Percentiles rank a stretch among this genome's conserved stretches.
Conservation (phyloP, 2,888 invertebrate species). For the Phoenoteleia sp. region DNA sequence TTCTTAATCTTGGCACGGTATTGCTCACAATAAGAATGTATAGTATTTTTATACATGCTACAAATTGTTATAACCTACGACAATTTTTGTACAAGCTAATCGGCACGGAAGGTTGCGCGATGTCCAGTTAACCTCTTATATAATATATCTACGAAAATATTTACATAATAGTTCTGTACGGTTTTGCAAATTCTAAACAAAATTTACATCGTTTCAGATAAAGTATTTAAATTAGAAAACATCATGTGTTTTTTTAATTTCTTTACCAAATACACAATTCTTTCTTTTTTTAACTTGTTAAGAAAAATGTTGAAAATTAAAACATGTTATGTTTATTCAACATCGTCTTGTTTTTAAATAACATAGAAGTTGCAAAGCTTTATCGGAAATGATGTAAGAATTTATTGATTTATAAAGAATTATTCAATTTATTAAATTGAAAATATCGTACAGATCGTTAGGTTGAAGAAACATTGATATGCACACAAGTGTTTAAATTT, state of each 20-base stretch:
- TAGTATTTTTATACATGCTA: conserved; percentile 63
- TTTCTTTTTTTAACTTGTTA: too few species aligned
- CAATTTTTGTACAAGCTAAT: conserved; percentile 75
- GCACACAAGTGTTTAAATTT: conserved; percentile 48
- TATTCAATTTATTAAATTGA: background rate
- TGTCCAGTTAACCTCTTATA: conserved; percentile 40
- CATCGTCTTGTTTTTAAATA: background rate
- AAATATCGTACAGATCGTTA: conserved; percentile 25
- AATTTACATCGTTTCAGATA: background rate
- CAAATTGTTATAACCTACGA: conserved; percentile 48
- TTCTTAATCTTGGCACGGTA: conserved; percentile 65
- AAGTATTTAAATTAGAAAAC: too few species aligned
- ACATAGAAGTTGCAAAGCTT: background rate
- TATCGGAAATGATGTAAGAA: conserved; percentile 1
- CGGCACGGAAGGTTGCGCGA: conserved; percentile 64
- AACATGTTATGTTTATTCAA: too few species aligned
- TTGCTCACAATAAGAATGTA: conserved; percentile 63
- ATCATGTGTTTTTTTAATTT: too few species aligned
- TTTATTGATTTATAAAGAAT: background rate
- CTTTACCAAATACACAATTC: too few species aligned
- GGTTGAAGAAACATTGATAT: conserved; percentile 63
- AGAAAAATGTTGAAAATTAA: too few species aligned
- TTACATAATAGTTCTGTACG: conserved; percentile 47
- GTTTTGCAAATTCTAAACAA: background rate
- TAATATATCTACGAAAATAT: conserved; percentile 58